Percentiles rank a stretch among this genome's conserved stretches.
phyloP scores from a whole-genome alignment of 2,888 invertebrate genomes.

The Chrysodeixis includens region DNA sequence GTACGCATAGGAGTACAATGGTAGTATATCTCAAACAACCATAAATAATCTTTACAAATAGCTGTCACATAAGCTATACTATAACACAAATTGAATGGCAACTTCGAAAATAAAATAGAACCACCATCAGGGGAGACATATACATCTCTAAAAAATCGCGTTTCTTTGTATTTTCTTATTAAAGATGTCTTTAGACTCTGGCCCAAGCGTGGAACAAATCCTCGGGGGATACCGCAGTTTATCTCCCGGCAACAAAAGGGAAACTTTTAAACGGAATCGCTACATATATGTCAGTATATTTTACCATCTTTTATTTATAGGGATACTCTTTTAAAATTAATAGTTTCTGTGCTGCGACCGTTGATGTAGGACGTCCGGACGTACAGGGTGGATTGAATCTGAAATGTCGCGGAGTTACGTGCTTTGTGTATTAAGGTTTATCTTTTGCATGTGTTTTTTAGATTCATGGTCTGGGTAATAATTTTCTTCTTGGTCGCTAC shows the following conservation, averaged over 20 bases:
- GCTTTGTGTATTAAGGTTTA: neutral
- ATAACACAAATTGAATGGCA: slow-evolving; percentile 20
- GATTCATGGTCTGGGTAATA: neutral
- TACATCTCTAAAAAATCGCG: slow-evolving; percentile 46
- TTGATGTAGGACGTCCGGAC: slow-evolving; percentile 12
- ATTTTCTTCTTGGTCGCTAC: no score
- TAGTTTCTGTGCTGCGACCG: slow-evolving; percentile 33
- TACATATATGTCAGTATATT: slow-evolving; percentile 51
- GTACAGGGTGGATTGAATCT: slow-evolving; percentile 17
- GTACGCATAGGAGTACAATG: no score
- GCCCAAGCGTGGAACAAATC: slow-evolving; percentile 59
- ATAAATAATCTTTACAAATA: neutral
- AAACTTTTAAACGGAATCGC: slow-evolving; percentile 58
- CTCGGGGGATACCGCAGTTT: slow-evolving; percentile 61
- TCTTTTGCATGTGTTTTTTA: neutral
- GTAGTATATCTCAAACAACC: neutral
- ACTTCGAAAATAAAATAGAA: slow-evolving; percentile 10
- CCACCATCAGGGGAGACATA: slow-evolving; percentile 31
- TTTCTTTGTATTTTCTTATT: slow-evolving; percentile 58
- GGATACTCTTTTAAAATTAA: slow-evolving; percentile 52
- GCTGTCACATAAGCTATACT: neutral
- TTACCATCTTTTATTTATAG: slow-evolving; percentile 54
- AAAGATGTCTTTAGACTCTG: slow-evolving; percentile 58
- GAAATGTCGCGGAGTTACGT: slow-evolving; percentile 5
- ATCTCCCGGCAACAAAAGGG: slow-evolving; percentile 64